Base-by-base conservation (phyloP, 2,113 vertebrate species). In the Microcebus murinus region DNA sequence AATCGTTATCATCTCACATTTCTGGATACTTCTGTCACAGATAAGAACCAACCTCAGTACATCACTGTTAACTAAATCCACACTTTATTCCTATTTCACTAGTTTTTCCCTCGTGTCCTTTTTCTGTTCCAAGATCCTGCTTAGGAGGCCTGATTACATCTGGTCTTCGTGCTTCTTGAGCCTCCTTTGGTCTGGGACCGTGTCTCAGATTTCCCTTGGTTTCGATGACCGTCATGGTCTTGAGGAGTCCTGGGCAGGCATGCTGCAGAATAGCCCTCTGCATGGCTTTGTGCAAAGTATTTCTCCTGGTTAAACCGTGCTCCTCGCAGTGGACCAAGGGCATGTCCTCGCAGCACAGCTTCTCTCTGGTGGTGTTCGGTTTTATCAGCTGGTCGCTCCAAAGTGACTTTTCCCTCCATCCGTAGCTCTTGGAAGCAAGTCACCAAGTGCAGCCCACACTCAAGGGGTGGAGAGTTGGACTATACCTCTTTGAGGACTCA, bases 131-230 rank as follows among this genome's bases (percentile, higher is more conserved):
- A 55, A 21, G 8, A 59, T 61, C 15, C 25, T 36, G 27, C 39
- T 39, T 61, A 18, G 34, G 36, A 63, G 10, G 71, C 1, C 7
- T 48, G 17, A 27, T 21, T 29, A 45, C 42, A 31, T 45, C 57
- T 45, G 34, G 29, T 70, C 42, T 39, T 67, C 18, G 0, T 67
- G 59, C 65, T 17, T 77, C 31, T 45, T 70, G 61, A 52, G 39
- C 29, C 13, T 45, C 25, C 15, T 67, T 63, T 73, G 25, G 31
- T 25, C 21, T 52, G 36, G 39, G 39, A 65, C 18, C 0, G 0
- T 52, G 42, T 90, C 42, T 70, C 20, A 15, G 12, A n/a, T 2
- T 82, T 45, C 17, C 23, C 23, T 92, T 57, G 0, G 6, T 70
- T 52, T 81, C 4, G 13, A 82, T 61, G 71, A 61, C 6, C 15